Base-by-base conservation (phyloP, 1,140 invertebrate species). In the Papilio polyxenes region DNA sequence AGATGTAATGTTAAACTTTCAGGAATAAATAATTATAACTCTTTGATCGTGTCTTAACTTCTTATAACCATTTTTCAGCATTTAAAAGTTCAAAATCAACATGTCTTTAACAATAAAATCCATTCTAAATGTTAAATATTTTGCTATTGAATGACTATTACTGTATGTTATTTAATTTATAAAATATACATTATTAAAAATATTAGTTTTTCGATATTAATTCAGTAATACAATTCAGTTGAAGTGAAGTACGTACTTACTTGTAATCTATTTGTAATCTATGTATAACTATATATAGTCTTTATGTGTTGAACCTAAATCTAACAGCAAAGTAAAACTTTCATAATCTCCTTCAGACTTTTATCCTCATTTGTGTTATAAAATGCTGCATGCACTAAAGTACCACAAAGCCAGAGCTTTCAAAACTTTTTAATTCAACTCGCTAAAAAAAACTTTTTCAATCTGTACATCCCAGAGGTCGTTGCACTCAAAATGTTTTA, bases 381-480 rank as follows among this genome's bases (percentile, higher is more conserved):
- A 51, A 77, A 77, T 17, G 75, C 48, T 49, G 75, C 75, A 49
- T 77, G 75, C 48, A 31, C 20, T 23, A 31, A 77, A 53, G 49
- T 77, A 77, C 48, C 75, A 77, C 75, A 77, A 77, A 77, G 75
- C 75, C 23, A 77, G 48, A 77, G 49, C 44, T 31, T 49, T 77
- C 20, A 3, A 77, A 75, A 77, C 49, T 77, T 77, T 76, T 77
- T 77, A 77, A 77, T 56, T 51, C 49, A 77, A 77, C 11, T 77
- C 75, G 17, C 53, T 53, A 77, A 77, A 77, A 77, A 77, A 77
- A 53, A 23, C 20, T 77, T 77, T 77, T 77, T 23, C 75, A 77
- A 23, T 51, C 75, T 77, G 48, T 56, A 11, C n/a, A 49, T 49
- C 48, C 49, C 8, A 44, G n/a, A 56, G 75, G 44, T 77, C 49